These are phyloP conservation scores for Manis javanica DNA, from an alignment of 2,797 vertebrate species.

Conservation along the genomic window DNA sequence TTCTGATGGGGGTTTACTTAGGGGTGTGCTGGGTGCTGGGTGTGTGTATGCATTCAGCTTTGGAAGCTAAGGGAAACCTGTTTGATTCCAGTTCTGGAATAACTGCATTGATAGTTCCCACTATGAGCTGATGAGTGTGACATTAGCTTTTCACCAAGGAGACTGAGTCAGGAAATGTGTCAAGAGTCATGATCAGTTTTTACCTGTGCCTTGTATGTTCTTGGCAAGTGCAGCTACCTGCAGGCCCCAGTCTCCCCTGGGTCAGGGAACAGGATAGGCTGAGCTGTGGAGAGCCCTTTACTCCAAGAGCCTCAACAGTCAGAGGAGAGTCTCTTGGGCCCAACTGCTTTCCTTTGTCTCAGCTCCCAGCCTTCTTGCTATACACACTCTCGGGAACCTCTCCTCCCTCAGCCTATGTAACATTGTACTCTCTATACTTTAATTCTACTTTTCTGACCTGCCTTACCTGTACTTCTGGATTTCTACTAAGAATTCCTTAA, in stretches of 20 bases:
- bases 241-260: background rate
- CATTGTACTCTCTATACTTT: background rate
- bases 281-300: background rate
- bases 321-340: background rate
- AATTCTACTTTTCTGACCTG: background rate
- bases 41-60: background rate
- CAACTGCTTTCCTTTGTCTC: background rate
- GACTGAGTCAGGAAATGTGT: background rate
- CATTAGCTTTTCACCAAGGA: background rate
- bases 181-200: background rate
- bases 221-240: background rate
- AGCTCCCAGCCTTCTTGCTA: background rate
- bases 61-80: background rate
- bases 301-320: background rate
- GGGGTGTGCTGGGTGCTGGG: background rate
- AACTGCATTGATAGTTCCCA: background rate
- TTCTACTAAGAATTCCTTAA: background rate
- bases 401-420: background rate
- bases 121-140: background rate
- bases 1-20: background rate
- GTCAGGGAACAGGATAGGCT: background rate
- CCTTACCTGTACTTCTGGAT: background rate
- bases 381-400: background rate
- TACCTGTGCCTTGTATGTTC: background rate
- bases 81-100: slow-evolving; percentile 9